A percentile compares a stretch with the other conserved stretches of the same genome.
phyloP scores from a whole-genome alignment of 2,113 vertebrate species.

The Prunella fulvescens region DNA sequence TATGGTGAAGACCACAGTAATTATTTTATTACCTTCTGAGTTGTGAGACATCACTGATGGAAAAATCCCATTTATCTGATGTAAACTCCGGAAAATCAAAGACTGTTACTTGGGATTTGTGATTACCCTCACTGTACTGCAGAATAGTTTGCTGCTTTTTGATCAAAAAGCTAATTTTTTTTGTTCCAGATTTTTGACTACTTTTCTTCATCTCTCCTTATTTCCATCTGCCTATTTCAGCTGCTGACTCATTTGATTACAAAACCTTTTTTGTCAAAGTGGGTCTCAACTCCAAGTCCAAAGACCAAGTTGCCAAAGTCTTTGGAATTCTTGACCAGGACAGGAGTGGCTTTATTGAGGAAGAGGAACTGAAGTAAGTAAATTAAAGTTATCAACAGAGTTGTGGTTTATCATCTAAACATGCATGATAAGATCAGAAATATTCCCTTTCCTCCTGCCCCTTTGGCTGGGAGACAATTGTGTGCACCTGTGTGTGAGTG shows the following conservation, averaged over 20 bases:
- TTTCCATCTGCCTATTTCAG: slow-evolving; percentile 47
- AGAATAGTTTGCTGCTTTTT: not conserved
- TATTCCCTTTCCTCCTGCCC: not conserved
- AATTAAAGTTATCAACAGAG: not conserved
- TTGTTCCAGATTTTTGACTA: not conserved
- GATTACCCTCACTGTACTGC: not conserved
- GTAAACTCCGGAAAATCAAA: not conserved
- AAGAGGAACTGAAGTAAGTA: slow-evolving; percentile 82
- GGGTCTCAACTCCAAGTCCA: slow-evolving; percentile 75
- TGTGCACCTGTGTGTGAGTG: not conserved
- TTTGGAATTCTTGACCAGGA: slow-evolving; percentile 83
- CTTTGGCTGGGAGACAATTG: not conserved
- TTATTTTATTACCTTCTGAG: not conserved
- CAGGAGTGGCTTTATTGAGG: slow-evolving; percentile 83
- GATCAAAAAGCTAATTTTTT: not conserved
- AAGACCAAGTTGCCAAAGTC: slow-evolving; percentile 70
- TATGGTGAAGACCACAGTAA: not conserved
- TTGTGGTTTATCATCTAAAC: not conserved
- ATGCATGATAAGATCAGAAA: not conserved
- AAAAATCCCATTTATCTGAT: not conserved
- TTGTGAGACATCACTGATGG: not conserved
- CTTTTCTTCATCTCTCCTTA: not conserved
- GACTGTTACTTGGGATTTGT: not conserved
- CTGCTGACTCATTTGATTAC: slow-evolving; percentile 75
- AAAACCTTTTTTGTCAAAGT: slow-evolving; percentile 80